These are phyloP conservation scores for Melinaea menophilus DNA, from an alignment of 2,888 invertebrate genomes.

Conservation along the genomic window DNA sequence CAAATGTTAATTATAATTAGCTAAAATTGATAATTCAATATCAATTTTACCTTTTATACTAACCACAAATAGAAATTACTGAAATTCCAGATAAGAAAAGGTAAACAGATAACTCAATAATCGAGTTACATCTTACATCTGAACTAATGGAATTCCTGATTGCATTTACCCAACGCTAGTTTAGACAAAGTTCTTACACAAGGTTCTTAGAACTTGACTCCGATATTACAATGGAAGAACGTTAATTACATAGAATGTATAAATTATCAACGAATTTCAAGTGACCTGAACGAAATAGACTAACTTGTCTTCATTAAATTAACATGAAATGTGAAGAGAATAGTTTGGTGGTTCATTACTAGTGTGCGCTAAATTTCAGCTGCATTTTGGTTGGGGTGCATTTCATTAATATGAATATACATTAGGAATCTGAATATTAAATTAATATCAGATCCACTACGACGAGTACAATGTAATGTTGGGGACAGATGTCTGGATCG, in stretches of 20 bases:
- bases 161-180: slow-evolving; percentile 11
- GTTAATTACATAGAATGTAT: slow-evolving; percentile 26
- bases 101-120: slow-evolving; percentile 6
- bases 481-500: too few species aligned
- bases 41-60: too few species aligned
- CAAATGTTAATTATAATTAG: too few species aligned
- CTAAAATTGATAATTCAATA: too few species aligned
- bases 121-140: not conserved
- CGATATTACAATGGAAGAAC: slow-evolving; percentile 27
- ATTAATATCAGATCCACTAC: too few species aligned
- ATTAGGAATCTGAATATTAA: too few species aligned
- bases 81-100: not conserved
- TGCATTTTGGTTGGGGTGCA: too few species aligned
- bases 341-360: too few species aligned
- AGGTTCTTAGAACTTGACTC: slow-evolving; percentile 7
- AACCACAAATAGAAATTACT: too few species aligned
- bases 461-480: too few species aligned
- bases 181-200: slow-evolving; percentile 8
- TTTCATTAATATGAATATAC: too few species aligned
- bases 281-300: slow-evolving; percentile 17
- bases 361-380: too few species aligned
- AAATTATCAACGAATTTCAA: slow-evolving; percentile 21
- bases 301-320: slow-evolving; percentile 18
- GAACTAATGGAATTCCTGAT: slow-evolving; percentile 11
- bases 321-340: not conserved